Base-by-base conservation (phyloP, 1,140 invertebrate genomes). In the Drosophila persimilis region DNA sequence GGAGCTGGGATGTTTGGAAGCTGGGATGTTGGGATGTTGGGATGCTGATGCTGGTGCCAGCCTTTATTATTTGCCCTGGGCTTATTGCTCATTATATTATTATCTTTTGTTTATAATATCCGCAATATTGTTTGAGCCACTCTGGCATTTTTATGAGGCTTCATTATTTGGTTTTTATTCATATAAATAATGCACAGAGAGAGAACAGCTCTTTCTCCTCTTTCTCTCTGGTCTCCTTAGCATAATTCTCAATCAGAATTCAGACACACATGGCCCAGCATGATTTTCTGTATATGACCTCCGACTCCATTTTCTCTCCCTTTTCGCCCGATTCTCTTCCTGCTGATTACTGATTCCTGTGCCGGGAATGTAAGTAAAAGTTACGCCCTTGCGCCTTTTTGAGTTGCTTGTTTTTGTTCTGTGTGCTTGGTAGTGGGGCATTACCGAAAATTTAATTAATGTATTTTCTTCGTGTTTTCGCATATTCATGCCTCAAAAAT, bases 401-500 rank as follows among this genome's bases (percentile, higher is more conserved):
- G 61, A 74, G 63, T 63, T 76, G 66, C 47, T 15, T 55, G 53
- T n/a, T 24, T 20, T 50, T n/a, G 55, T 50, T 6, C 15, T 8
- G 13, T 5, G 11, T 11, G 3, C 31, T 31, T 31, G 20, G 39
- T 15, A 7, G 35, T 15, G 17, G 60, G 48, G 20, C 41, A 15
- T 22, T 45, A 56, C 72, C 47, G 52, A 71, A 86, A 88, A 86
- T 86, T 86, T 88, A 86, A 86, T 86, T 86, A 86, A 86, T 86
- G 81, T 78, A 70, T 88, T 86, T 86, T 47, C 81, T 86, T 86
- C 81, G 81, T 86, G 81, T 88, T 86, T 86, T 86, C 84, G 83
- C 81, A 86, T 86, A 86, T 86, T 86, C 81, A 86, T 88, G 83
- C 80, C 77, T 54, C 58, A 62, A 77, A 77, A 64, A 52, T 70